Base-by-base conservation (phyloP, 2,888 invertebrate genomes). In the Trissolcus japonicus region DNA sequence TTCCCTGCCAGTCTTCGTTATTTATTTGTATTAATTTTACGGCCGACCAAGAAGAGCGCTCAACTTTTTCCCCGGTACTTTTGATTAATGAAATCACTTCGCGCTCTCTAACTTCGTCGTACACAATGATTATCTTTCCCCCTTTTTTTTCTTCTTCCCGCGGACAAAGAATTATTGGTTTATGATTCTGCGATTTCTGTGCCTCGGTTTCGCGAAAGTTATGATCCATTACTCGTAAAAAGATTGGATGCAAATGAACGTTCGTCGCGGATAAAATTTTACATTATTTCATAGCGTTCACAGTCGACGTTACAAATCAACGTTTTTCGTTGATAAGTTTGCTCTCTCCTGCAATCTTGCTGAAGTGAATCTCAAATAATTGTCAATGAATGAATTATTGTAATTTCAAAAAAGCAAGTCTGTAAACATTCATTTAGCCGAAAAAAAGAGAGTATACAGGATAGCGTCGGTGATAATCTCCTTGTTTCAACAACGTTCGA, bases 21-120 rank as follows among this genome's bases (percentile, higher is more conserved):
- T 72, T 65, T 72, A 65, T 65, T 72, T 72, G 65, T 72, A 72
- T 72, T 72, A 59, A 72, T 72, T 72, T 71, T 75, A 80, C 80
- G 69, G 65, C 65, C 56, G 62, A 76, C 63, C 69, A 69, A 74
- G 71, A 69, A 73, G 59, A 51, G 71, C 56, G 19, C 43, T 41
- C 55, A 51, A 59, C 60, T 60, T 54, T 54, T 43, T 35, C 41
- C 41, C 19, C 14, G 3, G 53, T 11, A 40, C 55, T 55, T 55
- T 59, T 61, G 62, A 62, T 62, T 62, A 66, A 62, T 71, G 62
- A 21, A 71, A 71, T 71, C 57, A 71, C 63, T 62, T 62, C 50
- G 57, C 43, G 41, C 29, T 59, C 35, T 35, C 67, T 14, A 67
- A 66, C 66, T 57, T 17, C 51, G 21, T 19, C 66, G 57, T 66